A percentile compares a stretch with the other conserved stretches of the same genome.
Conservation (phyloP, 2,888 invertebrate genomes). For the Lacanobia wlatinum region DNA sequence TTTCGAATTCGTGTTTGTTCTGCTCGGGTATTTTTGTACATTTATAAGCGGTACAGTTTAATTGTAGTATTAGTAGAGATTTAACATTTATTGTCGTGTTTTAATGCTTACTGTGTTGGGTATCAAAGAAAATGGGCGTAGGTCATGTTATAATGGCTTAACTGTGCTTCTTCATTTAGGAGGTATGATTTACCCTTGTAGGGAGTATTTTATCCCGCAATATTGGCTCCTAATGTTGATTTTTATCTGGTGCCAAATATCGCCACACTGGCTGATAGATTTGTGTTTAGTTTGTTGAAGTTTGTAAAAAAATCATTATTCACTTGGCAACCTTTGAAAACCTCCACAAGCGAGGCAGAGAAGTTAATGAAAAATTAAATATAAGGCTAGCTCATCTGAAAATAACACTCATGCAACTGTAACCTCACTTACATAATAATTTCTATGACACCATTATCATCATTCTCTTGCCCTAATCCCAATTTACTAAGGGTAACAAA, state of each 20-base stretch:
- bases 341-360: too few relatives aligned
- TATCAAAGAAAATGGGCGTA: not conserved
- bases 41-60: conserved; percentile 59
- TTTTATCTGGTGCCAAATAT: too few relatives aligned
- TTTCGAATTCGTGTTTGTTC: conserved; percentile 63
- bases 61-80: conserved; percentile 38
- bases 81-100: conserved; percentile 41
- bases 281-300: too few relatives aligned
- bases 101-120: conserved; percentile 20
- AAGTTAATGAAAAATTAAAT: too few relatives aligned
- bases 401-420: too few relatives aligned
- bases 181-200: not conserved
- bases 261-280: too few relatives aligned
- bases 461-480: not conserved
- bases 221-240: not conserved
- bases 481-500: too few relatives aligned
- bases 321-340: too few relatives aligned
- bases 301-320: too few relatives aligned
- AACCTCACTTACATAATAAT: too few relatives aligned
- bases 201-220: not conserved
- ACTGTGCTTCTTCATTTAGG: not conserved
- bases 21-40: conserved; percentile 57
- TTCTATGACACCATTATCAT: not conserved
- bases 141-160: not conserved
- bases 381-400: too few relatives aligned